These are phyloP conservation scores for Vidua chalybeata DNA, from an alignment of 2,113 vertebrate species.

Conservation along the genomic window DNA sequence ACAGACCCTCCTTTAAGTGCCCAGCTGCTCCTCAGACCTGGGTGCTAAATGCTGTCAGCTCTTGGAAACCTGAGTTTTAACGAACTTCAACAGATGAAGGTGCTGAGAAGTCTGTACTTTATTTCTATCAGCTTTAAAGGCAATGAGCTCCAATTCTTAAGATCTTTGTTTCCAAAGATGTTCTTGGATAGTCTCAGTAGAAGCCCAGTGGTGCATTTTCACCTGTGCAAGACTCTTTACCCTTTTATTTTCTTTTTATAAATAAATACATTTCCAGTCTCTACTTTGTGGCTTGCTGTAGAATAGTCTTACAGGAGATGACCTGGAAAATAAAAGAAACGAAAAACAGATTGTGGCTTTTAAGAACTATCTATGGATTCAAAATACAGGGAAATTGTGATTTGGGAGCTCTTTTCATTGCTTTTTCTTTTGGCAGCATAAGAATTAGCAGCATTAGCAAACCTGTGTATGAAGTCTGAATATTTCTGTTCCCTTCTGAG, in stretches of 20 bases:
- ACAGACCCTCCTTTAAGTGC: background rate
- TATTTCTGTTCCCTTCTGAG: background rate
- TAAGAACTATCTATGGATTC: background rate
- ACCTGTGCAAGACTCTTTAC: background rate
- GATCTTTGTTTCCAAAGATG: background rate
- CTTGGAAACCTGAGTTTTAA: background rate
- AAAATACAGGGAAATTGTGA: background rate
- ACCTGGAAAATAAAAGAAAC: background rate
- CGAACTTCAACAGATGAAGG: background rate
- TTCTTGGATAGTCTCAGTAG: background rate
- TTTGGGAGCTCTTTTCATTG: background rate
- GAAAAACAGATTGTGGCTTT: background rate
- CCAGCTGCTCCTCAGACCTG: background rate
- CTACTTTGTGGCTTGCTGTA: background rate
- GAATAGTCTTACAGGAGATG: background rate
- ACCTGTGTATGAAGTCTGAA: background rate
- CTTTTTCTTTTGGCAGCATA: background rate
- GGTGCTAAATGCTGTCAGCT: background rate
- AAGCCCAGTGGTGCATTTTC: background rate
- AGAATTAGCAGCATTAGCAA: background rate
- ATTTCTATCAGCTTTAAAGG: background rate
- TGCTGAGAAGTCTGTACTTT: background rate
- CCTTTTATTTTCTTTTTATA: background rate
- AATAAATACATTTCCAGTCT: background rate
- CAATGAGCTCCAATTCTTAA: background rate